phyloP scores from a whole-genome alignment of 2,888 invertebrate genomes.

The Agonopterix arenella region DNA sequence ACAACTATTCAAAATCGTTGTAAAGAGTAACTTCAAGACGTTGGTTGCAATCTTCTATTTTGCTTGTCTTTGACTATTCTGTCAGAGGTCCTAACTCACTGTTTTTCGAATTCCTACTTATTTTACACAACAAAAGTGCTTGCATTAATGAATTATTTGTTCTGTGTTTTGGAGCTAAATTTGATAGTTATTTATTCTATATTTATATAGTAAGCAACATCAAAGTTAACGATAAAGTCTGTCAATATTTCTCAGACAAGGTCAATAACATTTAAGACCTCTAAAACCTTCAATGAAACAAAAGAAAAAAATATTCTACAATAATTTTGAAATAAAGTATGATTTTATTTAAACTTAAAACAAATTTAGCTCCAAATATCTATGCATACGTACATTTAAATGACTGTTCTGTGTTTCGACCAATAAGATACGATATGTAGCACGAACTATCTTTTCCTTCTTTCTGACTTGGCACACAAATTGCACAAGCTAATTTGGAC shows the following conservation, averaged over 20 bases:
- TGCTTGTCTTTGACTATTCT: slow-evolving; percentile 48
- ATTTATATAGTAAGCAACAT: too few relatives aligned
- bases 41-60: slow-evolving; percentile 50
- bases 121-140: slow-evolving; percentile 49
- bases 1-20: slow-evolving; percentile 13
- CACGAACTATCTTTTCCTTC: slow-evolving; percentile 45
- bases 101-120: slow-evolving; percentile 36
- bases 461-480: slow-evolving; percentile 38
- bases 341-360: slow-evolving; percentile 3
- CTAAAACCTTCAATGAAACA: background rate
- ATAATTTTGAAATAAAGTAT: too few relatives aligned
- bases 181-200: slow-evolving; percentile 16
- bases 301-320: background rate
- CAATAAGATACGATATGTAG: slow-evolving; percentile 62
- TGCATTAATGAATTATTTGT: slow-evolving; percentile 49
- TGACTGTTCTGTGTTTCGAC: slow-evolving; percentile 60
- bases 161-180: slow-evolving; percentile 42
- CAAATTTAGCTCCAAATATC: slow-evolving; percentile 34
- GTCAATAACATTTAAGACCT: too few relatives aligned
- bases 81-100: slow-evolving; percentile 34
- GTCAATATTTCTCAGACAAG: too few relatives aligned
- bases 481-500: background rate
- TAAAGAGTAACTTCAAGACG: slow-evolving; percentile 45
- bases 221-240: too few relatives aligned
- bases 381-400: slow-evolving; percentile 40